Conservation (phyloP, 30 jellyfish, hydroid and myxozoan genomes). For the Sanderia malayensis region DNA sequence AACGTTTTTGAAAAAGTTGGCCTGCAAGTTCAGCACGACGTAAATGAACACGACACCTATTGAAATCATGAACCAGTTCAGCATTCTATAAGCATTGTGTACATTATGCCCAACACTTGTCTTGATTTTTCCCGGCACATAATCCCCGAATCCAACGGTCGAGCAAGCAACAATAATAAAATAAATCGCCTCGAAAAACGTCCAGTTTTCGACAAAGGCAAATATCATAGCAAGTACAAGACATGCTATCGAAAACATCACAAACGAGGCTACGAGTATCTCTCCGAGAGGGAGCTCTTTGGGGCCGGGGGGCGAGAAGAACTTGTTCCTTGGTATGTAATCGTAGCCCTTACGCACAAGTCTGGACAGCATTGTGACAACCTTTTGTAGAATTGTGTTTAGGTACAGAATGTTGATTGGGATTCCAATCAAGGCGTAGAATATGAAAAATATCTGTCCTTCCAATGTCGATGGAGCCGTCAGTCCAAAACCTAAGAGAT, state of each 20-base stretch:
- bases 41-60: constrained; percentile 68
- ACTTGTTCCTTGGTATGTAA: constrained; percentile 51
- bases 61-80: constrained; percentile 77
- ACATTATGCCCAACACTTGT: constrained; percentile 45
- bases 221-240: constrained; percentile 39
- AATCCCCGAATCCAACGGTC: constrained; percentile 93
- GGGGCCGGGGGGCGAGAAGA: constrained; percentile 57
- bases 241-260: constrained; percentile 25
- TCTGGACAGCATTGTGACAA: constrained; percentile 52
- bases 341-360: constrained; percentile 49
- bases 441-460: constrained; percentile 76
- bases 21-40: constrained; percentile 73
- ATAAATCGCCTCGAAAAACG: constrained; percentile 76
- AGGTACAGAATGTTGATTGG: constrained; percentile 78
- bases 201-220: constrained; percentile 70
- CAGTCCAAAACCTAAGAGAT: constrained; percentile 76
- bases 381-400: constrained; percentile 68
- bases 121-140: constrained; percentile 68
- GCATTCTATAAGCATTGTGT: constrained; percentile 61
- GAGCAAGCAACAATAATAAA: constrained; percentile 82
- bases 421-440: constrained; percentile 83
- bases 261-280: constrained; percentile 52
- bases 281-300: constrained; percentile 69
- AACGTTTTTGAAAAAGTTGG: constrained; percentile 61
- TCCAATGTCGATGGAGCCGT: constrained; percentile 84